phyloP scores from a whole-genome alignment of 2,888 invertebrate genomes.

The Alcis repandata region DNA sequence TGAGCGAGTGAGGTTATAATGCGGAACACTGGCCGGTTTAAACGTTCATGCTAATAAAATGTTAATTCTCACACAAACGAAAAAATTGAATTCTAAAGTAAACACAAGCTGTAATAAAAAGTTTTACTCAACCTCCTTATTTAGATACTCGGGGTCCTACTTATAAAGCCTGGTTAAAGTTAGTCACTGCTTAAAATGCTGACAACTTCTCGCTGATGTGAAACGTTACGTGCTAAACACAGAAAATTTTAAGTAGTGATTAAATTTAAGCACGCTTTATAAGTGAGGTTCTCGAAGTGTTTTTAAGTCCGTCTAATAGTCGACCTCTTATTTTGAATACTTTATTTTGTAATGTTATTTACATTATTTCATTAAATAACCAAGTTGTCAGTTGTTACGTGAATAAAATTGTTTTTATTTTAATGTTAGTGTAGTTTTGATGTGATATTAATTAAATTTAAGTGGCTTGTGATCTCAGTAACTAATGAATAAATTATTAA shows the following conservation, averaged over 20 bases:
- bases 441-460: conserved; percentile 73
- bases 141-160: conserved; percentile 2
- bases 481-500: conserved; percentile 70
- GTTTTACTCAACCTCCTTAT: conserved; percentile 24
- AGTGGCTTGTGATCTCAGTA: conserved; percentile 83
- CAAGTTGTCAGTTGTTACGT: conserved; percentile 20
- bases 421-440: conserved; percentile 56
- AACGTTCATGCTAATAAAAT: conserved; percentile 17
- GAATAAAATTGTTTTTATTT: conserved; percentile 43
- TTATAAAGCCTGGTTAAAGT: no score
- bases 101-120: conserved; percentile 41
- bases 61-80: not conserved
- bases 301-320: conserved; percentile 1
- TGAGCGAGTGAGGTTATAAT: conserved; percentile 19
- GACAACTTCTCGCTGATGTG: no score
- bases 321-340: conserved; percentile 29
- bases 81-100: conserved; percentile 16
- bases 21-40: conserved; percentile 31
- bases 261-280: no score
- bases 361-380: conserved; percentile 21
- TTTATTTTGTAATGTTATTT: conserved; percentile 41
- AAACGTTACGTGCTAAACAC: no score
- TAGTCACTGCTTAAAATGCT: no score
- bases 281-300: no score
- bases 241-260: no score